Percentiles rank a stretch among this genome's conserved stretches.
phyloP scores from a whole-genome alignment of 2,113 vertebrate species.

The Puntigrus tetrazona region DNA sequence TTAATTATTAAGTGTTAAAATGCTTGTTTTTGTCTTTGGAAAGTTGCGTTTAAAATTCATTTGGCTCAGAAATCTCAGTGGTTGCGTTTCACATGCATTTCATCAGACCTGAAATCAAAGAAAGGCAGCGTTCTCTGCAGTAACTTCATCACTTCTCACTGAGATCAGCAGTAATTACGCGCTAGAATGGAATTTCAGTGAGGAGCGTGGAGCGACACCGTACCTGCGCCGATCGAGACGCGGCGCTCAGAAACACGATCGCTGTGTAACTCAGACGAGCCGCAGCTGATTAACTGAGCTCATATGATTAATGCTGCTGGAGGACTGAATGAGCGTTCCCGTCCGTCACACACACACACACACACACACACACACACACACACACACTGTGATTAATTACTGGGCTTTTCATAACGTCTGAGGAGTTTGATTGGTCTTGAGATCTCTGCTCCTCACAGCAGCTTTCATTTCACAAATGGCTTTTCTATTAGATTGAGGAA shows the following conservation, averaged over 20 bases:
- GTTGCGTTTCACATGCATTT: background rate
- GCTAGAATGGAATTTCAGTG: slow-evolving; percentile 39
- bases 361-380: no score
- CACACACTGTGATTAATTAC: background rate
- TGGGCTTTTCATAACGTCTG: background rate
- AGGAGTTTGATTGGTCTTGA: background rate
- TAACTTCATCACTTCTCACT: background rate
- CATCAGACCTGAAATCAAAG: background rate
- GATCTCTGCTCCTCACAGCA: background rate
- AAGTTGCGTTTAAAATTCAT: background rate
- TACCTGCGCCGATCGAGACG: slow-evolving; percentile 42
- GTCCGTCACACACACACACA: background rate
- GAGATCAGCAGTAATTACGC: slow-evolving; percentile 33
- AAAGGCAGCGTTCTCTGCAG: background rate
- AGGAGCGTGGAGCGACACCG: slow-evolving; percentile 29
- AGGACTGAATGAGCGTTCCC: background rate
- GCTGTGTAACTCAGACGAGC: background rate
- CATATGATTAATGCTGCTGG: background rate
- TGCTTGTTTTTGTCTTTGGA: background rate
- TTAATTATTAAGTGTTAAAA: background rate
- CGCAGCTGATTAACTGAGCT: background rate
- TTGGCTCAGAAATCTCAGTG: background rate
- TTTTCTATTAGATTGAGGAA: slow-evolving; percentile 29
- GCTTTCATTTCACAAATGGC: background rate
- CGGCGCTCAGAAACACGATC: background rate